Evolutionary conservation across 2,888 invertebrate species (phyloP).

Genomic region (Nasonia oneida): DNA sequence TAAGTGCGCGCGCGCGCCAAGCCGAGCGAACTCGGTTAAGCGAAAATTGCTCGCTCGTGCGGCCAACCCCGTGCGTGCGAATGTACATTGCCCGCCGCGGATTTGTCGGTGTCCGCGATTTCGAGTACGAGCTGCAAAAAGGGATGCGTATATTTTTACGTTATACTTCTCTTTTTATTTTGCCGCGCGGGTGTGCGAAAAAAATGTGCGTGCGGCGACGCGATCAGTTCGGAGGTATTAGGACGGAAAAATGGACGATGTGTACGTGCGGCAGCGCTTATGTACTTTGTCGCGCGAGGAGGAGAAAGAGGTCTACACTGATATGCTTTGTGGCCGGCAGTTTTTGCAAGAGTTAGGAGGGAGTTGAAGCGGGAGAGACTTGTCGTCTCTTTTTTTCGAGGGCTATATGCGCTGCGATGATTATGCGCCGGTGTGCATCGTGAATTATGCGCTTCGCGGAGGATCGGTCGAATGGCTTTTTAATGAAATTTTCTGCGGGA

Average conservation of each 20-base stretch:
- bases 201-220: conserved; percentile 16
- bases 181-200: neutral
- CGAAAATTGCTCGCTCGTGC: conserved; percentile 75
- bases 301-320: neutral
- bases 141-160: neutral
- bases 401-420: neutral
- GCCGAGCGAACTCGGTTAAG: conserved; percentile 74
- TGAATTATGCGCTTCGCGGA: neutral
- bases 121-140: neutral
- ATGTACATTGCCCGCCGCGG: conserved; percentile 73
- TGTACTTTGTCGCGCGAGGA: neutral
- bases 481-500: neutral
- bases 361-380: neutral
- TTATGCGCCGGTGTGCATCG: neutral
- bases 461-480: neutral
- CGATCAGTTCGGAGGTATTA: conserved; percentile 47
- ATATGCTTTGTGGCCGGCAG: neutral
- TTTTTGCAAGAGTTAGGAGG: neutral
- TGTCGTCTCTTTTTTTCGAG: neutral
- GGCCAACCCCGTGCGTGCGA: conserved; percentile 71
- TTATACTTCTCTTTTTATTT: conserved; percentile 8
- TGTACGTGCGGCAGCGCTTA: neutral
- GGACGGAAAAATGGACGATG: conserved; percentile 49
- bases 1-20: conserved; percentile 65
- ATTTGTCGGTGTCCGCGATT: neutral